These are phyloP conservation scores for Paralichthys olivaceus DNA, from an alignment of 2,113 vertebrate species.

Conservation along the genomic window DNA sequence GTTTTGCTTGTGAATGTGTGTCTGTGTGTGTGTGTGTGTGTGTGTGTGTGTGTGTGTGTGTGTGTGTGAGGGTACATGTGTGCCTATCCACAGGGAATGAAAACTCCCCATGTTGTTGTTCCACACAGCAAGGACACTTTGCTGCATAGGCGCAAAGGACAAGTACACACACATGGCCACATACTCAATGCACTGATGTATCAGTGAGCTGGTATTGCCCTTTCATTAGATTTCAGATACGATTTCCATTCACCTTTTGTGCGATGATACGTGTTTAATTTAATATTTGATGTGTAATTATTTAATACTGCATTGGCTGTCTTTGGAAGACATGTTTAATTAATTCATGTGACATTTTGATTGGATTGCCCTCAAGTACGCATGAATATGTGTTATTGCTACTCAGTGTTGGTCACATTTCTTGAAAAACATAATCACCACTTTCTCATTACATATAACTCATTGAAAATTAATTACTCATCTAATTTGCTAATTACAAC, in stretches of 20 bases:
- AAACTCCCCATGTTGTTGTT: conserved; percentile 71
- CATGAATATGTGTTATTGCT: conserved; percentile 14
- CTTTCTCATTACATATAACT: neutral
- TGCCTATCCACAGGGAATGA: conserved; percentile 70
- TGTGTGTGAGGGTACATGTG: conserved; percentile 50
- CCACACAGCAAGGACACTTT: conserved; percentile 74
- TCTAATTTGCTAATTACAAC: neutral
- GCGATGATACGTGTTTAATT: conserved; percentile 17
- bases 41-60: conserved; percentile 38
- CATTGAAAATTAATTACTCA: neutral
- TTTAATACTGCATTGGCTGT: neutral
- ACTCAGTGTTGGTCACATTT: neutral
- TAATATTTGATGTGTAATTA: conserved; percentile 14
- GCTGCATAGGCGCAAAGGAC: conserved; percentile 65
- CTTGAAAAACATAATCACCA: neutral
- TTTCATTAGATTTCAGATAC: conserved; percentile 23
- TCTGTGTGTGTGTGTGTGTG: conserved; percentile 36
- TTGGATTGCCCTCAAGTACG: neutral
- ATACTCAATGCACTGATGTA: conserved; percentile 9
- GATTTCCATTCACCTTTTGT: conserved; percentile 24
- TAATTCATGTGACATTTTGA: conserved; percentile 27
- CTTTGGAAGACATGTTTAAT: neutral
- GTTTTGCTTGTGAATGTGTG: conserved; percentile 48
- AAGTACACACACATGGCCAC: conserved; percentile 22
- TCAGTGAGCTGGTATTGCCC: conserved; percentile 3